Evolutionary conservation across 92 coral and sea anemone genomes (phyloP), one percentile per base, ranked within the genome.

Genomic region (Epizoanthus ramosus): DNA sequence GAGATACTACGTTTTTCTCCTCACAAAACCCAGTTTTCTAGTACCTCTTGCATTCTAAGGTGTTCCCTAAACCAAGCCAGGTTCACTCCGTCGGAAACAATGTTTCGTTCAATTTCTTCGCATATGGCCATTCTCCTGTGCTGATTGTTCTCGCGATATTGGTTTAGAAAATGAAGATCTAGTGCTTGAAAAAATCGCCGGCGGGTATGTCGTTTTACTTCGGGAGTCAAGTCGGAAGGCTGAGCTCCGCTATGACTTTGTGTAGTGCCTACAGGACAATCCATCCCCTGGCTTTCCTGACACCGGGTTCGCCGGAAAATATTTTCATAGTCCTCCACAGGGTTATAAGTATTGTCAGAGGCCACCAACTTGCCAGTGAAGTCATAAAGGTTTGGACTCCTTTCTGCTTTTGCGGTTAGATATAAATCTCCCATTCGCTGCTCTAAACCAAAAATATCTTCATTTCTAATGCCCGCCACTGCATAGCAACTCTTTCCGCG

Each of bases 111-210:
- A 0, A 90, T 73, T 74, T 93, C 97, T 72, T 88, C 97, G 43
- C 97, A 93, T 58, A 93, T 90, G 7, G 97, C 97, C 90, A 85
- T 86, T 83, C 97, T 83, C 61, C 97, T 83, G 18, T 75, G 84
- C 6, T 71, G 59, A 18, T 86, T 59, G 19, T 74, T 18, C 33
- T 71, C 85, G 12, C 82, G 90, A 76, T 85, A 93, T 21, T 93
- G 79, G 70, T 93, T 92, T 57, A 74, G 88, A 58, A 88, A 68
- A 71, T 90, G 94, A 5, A 71, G 54, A 57, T 93, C 97, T 18
- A 88, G 53, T 41, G 88, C 90, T 69, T 87, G 73, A 28, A 71
- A 66, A 68, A 92, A 92, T 8, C 93, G 82, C 13, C 25, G 45
- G 28, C 57, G 56, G 12, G 73, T 68, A 2, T 73, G 81, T 18